These are phyloP conservation scores for Aphelinus certus DNA, from an alignment of 1,140 invertebrate species.

Conservation along the genomic window DNA sequence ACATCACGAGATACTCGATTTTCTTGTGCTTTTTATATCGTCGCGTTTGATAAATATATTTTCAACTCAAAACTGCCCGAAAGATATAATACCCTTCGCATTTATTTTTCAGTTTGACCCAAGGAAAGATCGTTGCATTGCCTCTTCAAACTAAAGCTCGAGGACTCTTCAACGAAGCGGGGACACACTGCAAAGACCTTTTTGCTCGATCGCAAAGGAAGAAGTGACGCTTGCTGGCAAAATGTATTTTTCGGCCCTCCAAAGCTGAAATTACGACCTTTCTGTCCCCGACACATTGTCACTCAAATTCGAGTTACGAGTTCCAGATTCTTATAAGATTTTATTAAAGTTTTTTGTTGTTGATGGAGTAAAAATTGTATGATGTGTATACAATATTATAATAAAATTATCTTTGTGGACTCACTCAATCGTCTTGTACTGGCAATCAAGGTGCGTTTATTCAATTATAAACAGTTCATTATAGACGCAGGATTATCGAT, in stretches of 20 bases:
- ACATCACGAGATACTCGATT: no score
- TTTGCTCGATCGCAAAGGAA: not conserved
- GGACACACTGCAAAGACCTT: slow-evolving; percentile 2
- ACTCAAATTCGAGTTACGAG: not conserved
- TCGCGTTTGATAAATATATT: not conserved
- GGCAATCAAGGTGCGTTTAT: no score
- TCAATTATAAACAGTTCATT: no score
- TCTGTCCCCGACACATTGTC: slow-evolving; percentile 14
- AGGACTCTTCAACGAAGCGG: slow-evolving; percentile 16
- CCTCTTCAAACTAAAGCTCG: not conserved
- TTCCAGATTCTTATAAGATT: no score
- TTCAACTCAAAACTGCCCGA: not conserved
- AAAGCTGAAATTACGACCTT: not conserved
- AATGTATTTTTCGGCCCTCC: slow-evolving; percentile 23
- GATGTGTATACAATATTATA: no score
- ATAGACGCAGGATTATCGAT: no score
- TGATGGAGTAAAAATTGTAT: no score
- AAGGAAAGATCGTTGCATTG: slow-evolving; percentile 1
- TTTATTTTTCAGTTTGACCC: slow-evolving; percentile 5
- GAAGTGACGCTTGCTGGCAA: slow-evolving; percentile 24
- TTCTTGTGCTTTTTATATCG: no score
- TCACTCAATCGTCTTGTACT: no score
- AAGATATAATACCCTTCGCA: not conserved
- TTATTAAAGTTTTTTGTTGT: no score
- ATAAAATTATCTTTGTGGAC: no score